Evolutionary conservation across 1,140 invertebrate species (phyloP), one percentile per base, ranked within the genome.

Genomic region (Paralvinella palmiformis): DNA sequence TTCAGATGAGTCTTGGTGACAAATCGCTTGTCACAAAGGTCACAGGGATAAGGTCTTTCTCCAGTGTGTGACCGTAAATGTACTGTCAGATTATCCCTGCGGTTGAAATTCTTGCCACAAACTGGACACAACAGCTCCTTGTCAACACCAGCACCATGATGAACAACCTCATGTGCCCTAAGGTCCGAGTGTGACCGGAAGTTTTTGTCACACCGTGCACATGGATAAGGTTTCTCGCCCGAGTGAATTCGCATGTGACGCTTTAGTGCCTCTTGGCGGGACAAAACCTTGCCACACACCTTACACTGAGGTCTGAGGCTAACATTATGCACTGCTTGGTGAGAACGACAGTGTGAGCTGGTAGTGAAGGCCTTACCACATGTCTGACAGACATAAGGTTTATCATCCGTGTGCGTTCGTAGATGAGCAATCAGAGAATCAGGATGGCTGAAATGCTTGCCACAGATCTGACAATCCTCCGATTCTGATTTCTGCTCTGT

Each of bases 81-180:
- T n/a, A n/a, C n/a, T n/a, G n/a, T n/a, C n/a, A n/a, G n/a, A n/a
- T n/a, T n/a, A n/a, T n/a, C n/a, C n/a, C n/a, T n/a, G n/a, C n/a
- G n/a, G n/a, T n/a, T n/a, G n/a, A n/a, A n/a, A n/a, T n/a, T n/a
- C n/a, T n/a, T n/a, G n/a, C n/a, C n/a, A n/a, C n/a, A n/a, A n/a
- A n/a, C n/a, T n/a, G n/a, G n/a, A n/a, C n/a, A n/a, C n/a, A n/a
- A n/a, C n/a, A n/a, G n/a, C n/a, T n/a, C n/a, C n/a, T n/a, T n/a
- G n/a, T n/a, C n/a, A n/a, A n/a, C n/a, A 89, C 81, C 56, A 4
- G 31, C n/a, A 3, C 48, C 48, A 22, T 22, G 48, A 29, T 52
- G 48, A 22, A 17, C 24, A 29, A 22, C 24, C 48, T 52, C 24
- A 29, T 52, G 48, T 15, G 24, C 31, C 7, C 24, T 27, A 10